phyloP scores from a whole-genome alignment of 2,113 vertebrate genomes.

The Rhadina sibilatrix region DNA sequence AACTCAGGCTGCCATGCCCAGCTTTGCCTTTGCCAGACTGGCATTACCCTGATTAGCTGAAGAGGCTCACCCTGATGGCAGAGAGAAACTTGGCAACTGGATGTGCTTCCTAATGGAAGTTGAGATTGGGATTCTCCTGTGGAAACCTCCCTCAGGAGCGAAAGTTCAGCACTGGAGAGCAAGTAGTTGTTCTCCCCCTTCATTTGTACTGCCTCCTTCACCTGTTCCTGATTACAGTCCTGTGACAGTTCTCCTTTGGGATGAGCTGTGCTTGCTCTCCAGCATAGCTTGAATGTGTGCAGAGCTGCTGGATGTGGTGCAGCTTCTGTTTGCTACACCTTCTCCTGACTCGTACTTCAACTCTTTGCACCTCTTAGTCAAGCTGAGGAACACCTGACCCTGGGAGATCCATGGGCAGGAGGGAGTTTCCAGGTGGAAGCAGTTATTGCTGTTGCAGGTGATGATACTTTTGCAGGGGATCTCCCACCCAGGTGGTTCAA shows the following conservation, averaged over 20 bases:
- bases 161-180: background rate
- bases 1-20: background rate
- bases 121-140: background rate
- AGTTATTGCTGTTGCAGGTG: background rate
- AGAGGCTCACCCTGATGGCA: background rate
- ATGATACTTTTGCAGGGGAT: background rate
- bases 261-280: background rate
- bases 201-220: background rate
- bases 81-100: background rate
- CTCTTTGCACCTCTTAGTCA: background rate
- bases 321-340: background rate
- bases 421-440: slow-evolving; percentile 41
- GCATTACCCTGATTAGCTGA: background rate
- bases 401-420: background rate
- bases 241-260: background rate
- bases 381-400: background rate
- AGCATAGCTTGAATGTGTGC: fast-evolving
- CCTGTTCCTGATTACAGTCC: fast-evolving
- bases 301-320: background rate
- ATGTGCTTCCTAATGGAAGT: background rate
- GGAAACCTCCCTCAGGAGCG: background rate
- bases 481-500: background rate
- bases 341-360: background rate
- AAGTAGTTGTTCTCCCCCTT: background rate
- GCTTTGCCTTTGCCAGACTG: background rate